These are phyloP conservation scores for Corythoichthys haematopterus DNA, from an alignment of 2,113 vertebrate species.

Conservation along the genomic window DNA sequence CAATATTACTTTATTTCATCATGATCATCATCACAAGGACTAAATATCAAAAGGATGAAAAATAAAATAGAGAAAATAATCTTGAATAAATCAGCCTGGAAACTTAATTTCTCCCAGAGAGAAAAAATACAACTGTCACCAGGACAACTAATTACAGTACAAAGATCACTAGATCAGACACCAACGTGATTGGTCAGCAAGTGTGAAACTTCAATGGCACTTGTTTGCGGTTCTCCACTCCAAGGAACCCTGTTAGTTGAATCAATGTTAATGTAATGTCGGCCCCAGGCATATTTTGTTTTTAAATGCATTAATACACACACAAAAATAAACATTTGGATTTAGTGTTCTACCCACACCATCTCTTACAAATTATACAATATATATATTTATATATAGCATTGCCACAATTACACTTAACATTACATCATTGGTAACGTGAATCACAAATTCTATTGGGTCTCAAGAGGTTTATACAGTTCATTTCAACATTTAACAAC, in stretches of 20 bases:
- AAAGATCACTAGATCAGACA: slow-evolving; percentile 46
- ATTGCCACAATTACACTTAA: not conserved
- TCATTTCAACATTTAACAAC: not conserved
- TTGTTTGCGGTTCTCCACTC: slow-evolving; percentile 7
- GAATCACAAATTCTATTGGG: not conserved
- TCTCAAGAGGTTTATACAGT: not conserved
- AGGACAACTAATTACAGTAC: slow-evolving; percentile 58
- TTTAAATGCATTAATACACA: not conserved
- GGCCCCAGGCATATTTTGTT: not conserved
- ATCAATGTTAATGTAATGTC: not conserved
- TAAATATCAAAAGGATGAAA: slow-evolving; percentile 55
- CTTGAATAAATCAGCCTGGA: slow-evolving; percentile 32
- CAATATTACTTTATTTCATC: slow-evolving; percentile 34
- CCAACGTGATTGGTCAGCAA: slow-evolving; percentile 33
- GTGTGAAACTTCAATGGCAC: slow-evolving; percentile 10
- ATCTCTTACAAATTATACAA: not conserved
- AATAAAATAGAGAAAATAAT: slow-evolving; percentile 41
- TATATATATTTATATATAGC: not conserved
- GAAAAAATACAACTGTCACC: slow-evolving; percentile 47
- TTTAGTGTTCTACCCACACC: not conserved
- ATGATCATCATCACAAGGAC: slow-evolving; percentile 33
- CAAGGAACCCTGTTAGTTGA: not conserved
- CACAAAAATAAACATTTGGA: not conserved
- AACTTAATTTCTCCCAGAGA: slow-evolving; percentile 32
- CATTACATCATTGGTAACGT: not conserved